Evolutionary conservation across 2,797 vertebrate species (phyloP), one percentile per base, ranked within the genome.

Genomic region (Myotis findleyi): DNA sequence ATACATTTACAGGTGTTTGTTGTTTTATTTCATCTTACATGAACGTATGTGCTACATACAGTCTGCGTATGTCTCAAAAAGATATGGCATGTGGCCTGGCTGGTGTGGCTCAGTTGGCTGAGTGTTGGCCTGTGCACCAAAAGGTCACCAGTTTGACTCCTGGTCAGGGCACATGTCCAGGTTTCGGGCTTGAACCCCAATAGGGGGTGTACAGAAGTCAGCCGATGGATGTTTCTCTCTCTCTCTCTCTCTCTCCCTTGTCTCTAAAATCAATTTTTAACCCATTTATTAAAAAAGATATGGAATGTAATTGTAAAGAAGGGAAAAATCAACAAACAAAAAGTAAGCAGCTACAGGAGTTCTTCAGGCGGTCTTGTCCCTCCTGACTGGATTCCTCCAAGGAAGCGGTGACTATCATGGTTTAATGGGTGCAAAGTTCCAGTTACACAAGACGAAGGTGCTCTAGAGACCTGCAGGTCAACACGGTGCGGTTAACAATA

Each of bases 401-500:
- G 44, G 30, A 23, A 44, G 44, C 0, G 0, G 27, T 47, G 81
- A 59, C 36, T 13, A 1, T 3, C 6, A 1, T 9, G 5, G 53
- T 25, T 30, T 44, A 9, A 0, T 36, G 59, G 17, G 23, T 38
- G 30, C 10, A 11, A 38, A n/a, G 47, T 33, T 7, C 30, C 25
- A 25, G 36, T 44, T 36, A 13, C 6, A 5, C 4, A 38, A 66
- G 36, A 30, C 13, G 69, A 38, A 75, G 27, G n/a, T 20, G 71
- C 10, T 49, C 68, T 13, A 16, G 51, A 2, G 7, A 27, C 9
- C n/a, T 59, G 51, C 30, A 20, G 13, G 23, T 27, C 16, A 18
- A 8, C 36, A 36, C 2, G 20, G 53, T 14, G 1, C 1, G 2
- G 41, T 27, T 44, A 33, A 14, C 21, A 1, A 38, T 4, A 21